A percentile compares a stretch with the other conserved stretches of the same genome.
Conservation (phyloP, 2,797 vertebrate species). For the Myoxocephalus aenaeus region DNA sequence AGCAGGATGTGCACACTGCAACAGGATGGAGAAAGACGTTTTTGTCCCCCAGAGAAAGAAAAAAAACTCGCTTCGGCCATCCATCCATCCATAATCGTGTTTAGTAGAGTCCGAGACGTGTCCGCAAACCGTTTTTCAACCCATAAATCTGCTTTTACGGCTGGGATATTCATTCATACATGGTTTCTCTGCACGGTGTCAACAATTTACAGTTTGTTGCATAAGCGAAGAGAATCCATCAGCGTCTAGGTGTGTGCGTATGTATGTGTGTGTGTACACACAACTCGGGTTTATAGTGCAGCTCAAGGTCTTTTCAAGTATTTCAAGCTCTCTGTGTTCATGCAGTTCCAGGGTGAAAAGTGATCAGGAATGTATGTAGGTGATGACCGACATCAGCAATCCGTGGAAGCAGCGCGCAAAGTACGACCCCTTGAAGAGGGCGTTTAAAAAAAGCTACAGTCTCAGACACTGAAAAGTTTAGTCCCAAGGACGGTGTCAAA, state of each 20-base stretch:
- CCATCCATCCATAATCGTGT: constrained; percentile 53
- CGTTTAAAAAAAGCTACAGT: neutral
- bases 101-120: constrained; percentile 30
- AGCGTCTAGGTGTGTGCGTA: neutral
- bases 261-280: neutral
- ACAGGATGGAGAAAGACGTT: constrained; percentile 43
- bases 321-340: neutral
- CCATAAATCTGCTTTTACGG: constrained; percentile 61
- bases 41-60: constrained; percentile 32
- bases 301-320: constrained; percentile 21
- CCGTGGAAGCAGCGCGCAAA: neutral
- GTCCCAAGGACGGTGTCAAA: constrained; percentile 16
- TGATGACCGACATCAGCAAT: constrained; percentile 18
- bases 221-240: constrained; percentile 39
- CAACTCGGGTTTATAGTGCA: constrained; percentile 13
- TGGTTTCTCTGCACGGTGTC: constrained; percentile 3
- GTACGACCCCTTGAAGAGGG: neutral
- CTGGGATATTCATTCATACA: constrained; percentile 54
- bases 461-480: constrained; percentile 9
- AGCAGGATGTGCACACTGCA: constrained; percentile 33
- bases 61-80: constrained; percentile 7
- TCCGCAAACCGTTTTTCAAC: constrained; percentile 43
- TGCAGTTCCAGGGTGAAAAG: neutral
- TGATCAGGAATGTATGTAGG: constrained; percentile 7
- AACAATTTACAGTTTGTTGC: constrained; percentile 49